These are phyloP conservation scores for Matsumyia berberina DNA, from an alignment of 2,888 invertebrate genomes.

Conservation along the genomic window DNA sequence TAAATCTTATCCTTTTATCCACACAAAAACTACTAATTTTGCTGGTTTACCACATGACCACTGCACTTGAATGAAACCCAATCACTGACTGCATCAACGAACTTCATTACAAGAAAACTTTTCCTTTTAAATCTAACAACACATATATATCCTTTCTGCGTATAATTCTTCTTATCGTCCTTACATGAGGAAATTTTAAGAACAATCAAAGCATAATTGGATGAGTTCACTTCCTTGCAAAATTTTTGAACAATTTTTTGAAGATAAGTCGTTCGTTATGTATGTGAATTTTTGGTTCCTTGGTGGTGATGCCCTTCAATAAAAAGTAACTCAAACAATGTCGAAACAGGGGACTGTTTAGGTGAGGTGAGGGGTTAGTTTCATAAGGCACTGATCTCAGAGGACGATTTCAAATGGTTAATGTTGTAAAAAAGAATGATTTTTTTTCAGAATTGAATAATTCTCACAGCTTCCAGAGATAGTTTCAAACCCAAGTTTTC, in stretches of 20 bases:
- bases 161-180: background rate
- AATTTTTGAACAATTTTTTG: background rate
- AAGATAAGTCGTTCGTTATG: background rate
- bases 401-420: no score
- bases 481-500: no score
- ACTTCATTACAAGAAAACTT: background rate
- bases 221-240: no score
- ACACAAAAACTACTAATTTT: background rate
- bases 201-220: slow-evolving; percentile 15
- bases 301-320: background rate
- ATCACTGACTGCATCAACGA: slow-evolving; percentile 1
- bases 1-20: slow-evolving; percentile 8
- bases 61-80: slow-evolving; percentile 12
- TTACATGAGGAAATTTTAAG: background rate
- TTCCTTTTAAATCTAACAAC: no score
- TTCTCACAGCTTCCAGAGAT: no score
- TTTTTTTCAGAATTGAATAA: no score
- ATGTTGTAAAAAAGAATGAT: no score
- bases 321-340: background rate
- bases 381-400: no score
- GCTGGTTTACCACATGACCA: background rate
- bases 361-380: no score
- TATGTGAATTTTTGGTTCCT: background rate
- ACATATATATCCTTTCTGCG: background rate
- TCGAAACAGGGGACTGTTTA: background rate